Base-by-base conservation (phyloP, 2,797 vertebrate species). In the Pangasius larnaudii region DNA sequence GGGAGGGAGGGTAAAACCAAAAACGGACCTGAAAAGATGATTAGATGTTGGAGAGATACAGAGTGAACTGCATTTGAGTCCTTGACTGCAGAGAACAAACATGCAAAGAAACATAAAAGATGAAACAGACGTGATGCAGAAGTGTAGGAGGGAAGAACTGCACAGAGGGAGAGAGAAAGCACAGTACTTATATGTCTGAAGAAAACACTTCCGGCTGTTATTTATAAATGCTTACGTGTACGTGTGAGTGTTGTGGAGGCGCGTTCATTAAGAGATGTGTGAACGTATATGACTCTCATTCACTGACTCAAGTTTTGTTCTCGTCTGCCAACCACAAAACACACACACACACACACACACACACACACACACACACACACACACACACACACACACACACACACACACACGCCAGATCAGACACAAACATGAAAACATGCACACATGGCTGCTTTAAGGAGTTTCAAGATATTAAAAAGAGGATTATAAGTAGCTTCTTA, bases 141-240 rank as follows among this genome's bases (percentile, higher is more conserved):
- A 65, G 72, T 86, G 85, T 89, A 79, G 88, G 85, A 89, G 85
- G 85, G 46, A 78, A 24, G 24, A 86, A 49, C 18, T 30, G 42
- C 56, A n/a, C 30, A 49, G 58, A 51, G 72, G 22, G 74, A 75
- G 85, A 94, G 88, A 92, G 69, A 80, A 87, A 88, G 27, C 36
- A 51, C 83, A 87, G 85, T 77, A 82, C 63, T 92, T 86, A 92
- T 91, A 93, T 93, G 92, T 89, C 80, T 84, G 39, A 80, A 91
- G 91, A 78, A 90, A 90, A 92, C 80, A 84, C 89, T 91, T 89
- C 89, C 72, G 85, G 89, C 80, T 86, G 59, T 46, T 91, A 83
- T 90, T 86, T 84, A 86, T 85, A 58, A 75, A n/a, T 42, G 72
- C 72, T 86, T 80, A 56, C 67, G 85, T 86, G 59, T 84, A 69